Percentiles rank a stretch among this genome's conserved stretches.
Evolutionary conservation across 2,797 vertebrate genomes (phyloP).

Genomic region (Margarornis squamiger): DNA sequence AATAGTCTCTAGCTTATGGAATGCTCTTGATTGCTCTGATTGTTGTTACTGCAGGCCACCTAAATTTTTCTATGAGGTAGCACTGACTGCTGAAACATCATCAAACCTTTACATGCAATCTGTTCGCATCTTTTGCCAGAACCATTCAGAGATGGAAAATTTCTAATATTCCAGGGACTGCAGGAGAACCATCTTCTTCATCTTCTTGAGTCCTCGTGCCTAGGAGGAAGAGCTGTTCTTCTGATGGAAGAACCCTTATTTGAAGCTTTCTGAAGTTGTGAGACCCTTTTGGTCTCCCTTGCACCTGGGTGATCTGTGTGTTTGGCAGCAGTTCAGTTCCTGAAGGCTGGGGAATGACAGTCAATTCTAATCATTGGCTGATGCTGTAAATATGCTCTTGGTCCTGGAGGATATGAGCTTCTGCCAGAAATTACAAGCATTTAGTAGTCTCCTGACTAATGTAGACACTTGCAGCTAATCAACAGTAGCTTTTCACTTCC

Average conservation of each 20-base stretch:
- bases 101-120: not conserved
- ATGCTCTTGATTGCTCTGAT: not conserved
- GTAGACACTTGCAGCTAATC: not conserved
- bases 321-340: not conserved
- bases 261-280: not conserved
- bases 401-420: not conserved
- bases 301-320: not conserved
- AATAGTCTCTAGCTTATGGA: not conserved
- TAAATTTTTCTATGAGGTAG: not conserved
- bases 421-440: not conserved
- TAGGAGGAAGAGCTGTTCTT: not conserved
- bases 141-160: not conserved
- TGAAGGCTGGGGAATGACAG: not conserved
- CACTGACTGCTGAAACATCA: not conserved
- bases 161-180: not conserved
- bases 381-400: not conserved
- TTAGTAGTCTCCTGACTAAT: conserved; percentile 14
- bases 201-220: not conserved
- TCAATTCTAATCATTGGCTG: conserved; percentile 9
- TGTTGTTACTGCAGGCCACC: not conserved
- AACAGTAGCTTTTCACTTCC: not conserved
- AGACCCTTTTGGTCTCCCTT: not conserved
- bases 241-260: not conserved
- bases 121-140: not conserved
- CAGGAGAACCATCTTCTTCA: not conserved